Percentiles rank a stretch among this genome's conserved stretches.
phyloP scores from a whole-genome alignment of 2,888 invertebrate species.

The Drosophila eohydei region DNA sequence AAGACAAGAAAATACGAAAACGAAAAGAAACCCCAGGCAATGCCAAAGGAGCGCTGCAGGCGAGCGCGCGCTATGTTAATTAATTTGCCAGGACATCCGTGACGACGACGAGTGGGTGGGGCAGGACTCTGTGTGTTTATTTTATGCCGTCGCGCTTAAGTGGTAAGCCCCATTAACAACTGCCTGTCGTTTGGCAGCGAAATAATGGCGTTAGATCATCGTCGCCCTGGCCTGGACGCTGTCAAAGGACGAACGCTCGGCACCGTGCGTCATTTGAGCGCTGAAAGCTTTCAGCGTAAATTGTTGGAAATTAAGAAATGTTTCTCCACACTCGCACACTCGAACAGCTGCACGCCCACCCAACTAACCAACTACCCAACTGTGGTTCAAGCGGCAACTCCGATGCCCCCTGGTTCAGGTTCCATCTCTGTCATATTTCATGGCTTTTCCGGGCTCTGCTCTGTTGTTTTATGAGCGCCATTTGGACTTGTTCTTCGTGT shows the following conservation, averaged over 20 bases:
- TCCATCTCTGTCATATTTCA: conserved; percentile 73
- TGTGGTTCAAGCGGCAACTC: conserved; percentile 25
- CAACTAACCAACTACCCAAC: conserved; percentile 27
- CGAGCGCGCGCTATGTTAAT: conserved; percentile 73
- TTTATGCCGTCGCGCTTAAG: conserved; percentile 79
- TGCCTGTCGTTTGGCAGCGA: conserved; percentile 77
- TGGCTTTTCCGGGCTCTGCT: conserved; percentile 59
- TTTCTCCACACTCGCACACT: conserved; percentile 39
- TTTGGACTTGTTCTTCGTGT: conserved; percentile 52
- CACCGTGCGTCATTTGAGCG: conserved; percentile 75
- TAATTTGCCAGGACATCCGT: conserved; percentile 81
- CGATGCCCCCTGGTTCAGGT: conserved; percentile 43
- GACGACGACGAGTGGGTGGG: conserved; percentile 23
- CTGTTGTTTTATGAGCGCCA: conserved; percentile 78
- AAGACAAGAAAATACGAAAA: conserved; percentile 35
- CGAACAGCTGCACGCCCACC: conserved; percentile 36
- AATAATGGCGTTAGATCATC: conserved; percentile 81
- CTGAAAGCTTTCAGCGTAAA: conserved; percentile 79
- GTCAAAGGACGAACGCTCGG: conserved; percentile 28
- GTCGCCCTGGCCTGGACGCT: conserved; percentile 60
- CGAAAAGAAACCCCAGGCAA: conserved; percentile 12
- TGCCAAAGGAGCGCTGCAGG: conserved; percentile 45
- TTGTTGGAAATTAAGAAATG: conserved; percentile 82
- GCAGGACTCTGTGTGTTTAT: conserved; percentile 67
- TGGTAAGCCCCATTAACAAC: conserved; percentile 82